phyloP scores from a whole-genome alignment of 1,140 invertebrate species.

The Andrena cerasifolii region DNA sequence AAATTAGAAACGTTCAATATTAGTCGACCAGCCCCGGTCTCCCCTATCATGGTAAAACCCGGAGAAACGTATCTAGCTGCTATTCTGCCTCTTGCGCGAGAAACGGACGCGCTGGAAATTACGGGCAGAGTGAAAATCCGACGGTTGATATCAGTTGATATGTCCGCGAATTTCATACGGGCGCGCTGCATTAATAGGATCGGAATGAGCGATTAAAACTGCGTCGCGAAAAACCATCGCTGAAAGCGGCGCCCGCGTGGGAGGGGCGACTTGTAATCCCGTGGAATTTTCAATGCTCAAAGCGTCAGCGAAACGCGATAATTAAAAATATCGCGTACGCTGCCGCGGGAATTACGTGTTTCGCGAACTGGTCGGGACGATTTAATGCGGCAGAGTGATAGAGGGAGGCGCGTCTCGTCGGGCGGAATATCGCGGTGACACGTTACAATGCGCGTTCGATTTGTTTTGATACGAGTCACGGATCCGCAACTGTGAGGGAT shows the following conservation, averaged over 20 bases:
- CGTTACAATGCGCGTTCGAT: conserved; percentile 3
- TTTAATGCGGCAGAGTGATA: neutral
- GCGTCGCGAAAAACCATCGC: neutral
- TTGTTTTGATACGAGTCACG: conserved; percentile 29
- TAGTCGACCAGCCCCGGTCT: too few species aligned
- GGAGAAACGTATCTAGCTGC: too few species aligned
- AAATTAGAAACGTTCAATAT: too few species aligned
- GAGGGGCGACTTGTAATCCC: neutral
- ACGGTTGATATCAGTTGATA: too few species aligned
- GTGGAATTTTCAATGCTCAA: neutral
- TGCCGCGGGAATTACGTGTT: neutral
- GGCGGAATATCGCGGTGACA: neutral
- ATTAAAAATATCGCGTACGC: conserved; percentile 8
- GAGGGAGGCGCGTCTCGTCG: neutral
- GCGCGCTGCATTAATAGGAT: neutral
- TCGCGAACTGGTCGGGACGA: neutral
- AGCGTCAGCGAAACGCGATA: neutral
- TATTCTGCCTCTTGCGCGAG: too few species aligned
- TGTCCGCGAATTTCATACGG: neutral
- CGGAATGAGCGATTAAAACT: neutral
- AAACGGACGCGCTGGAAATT: too few species aligned
- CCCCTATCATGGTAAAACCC: too few species aligned
- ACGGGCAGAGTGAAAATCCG: too few species aligned
- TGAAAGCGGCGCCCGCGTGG: neutral
- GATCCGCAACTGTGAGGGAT: conserved; percentile 24